Percentiles rank a stretch among this genome's conserved stretches.
Evolutionary conservation across 1,140 invertebrate genomes (phyloP).

Genomic region (Brachystomella parvula): DNA sequence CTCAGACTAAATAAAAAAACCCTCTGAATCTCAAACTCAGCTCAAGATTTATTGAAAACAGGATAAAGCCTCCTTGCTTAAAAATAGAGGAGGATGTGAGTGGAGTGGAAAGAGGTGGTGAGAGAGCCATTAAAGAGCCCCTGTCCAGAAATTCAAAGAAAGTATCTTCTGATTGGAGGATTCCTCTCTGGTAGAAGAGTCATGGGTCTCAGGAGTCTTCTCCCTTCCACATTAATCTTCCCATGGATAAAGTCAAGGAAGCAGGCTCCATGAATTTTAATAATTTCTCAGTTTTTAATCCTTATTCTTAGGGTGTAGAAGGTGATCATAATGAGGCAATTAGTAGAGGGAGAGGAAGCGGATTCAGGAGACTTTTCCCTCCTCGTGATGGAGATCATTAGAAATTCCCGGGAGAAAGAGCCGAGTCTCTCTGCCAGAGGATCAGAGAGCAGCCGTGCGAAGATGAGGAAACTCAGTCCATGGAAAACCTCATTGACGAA

Average conservation of each 20-base stretch:
- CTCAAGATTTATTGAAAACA: too few species aligned
- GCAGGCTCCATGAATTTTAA: background rate
- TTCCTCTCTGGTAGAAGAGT: too few species aligned
- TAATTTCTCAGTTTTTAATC: background rate
- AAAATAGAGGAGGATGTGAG: conserved; percentile 23
- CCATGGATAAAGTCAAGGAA: background rate
- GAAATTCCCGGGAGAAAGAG: background rate
- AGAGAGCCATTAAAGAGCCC: conserved; percentile 37
- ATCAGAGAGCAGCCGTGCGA: background rate
- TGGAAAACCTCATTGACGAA: conserved; percentile 12
- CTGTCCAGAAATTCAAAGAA: too few species aligned
- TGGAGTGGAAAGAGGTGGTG: conserved; percentile 33
- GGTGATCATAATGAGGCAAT: too few species aligned
- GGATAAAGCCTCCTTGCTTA: too few species aligned
- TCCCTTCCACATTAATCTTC: background rate
- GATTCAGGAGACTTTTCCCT: background rate
- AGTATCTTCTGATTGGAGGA: too few species aligned
- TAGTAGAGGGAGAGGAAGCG: too few species aligned
- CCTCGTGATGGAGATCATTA: background rate
- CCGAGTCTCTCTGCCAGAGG: too few species aligned
- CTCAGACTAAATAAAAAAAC: conserved; percentile 8
- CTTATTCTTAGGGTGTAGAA: background rate
- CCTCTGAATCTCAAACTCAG: conserved; percentile 18
- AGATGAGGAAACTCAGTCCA: background rate
- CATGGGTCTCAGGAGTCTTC: conserved; percentile 15